A percentile compares a stretch with the other conserved stretches of the same genome.
Evolutionary conservation across 92 coral and sea anemone species (phyloP).

Genomic region (Zoanthus gigantus): DNA sequence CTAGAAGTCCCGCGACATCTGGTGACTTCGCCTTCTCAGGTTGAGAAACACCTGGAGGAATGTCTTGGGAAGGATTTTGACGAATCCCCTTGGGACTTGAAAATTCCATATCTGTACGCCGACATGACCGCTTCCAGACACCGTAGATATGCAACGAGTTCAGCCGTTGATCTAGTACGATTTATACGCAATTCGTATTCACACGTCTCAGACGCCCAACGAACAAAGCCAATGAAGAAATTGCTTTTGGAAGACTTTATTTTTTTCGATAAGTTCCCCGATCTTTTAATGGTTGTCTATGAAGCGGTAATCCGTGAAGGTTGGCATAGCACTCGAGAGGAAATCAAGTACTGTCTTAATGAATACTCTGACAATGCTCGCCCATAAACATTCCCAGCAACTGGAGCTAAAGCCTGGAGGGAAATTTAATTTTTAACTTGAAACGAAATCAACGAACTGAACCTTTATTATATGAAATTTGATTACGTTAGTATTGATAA

Average conservation of each 20-base stretch:
- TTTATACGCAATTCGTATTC: slow-evolving; percentile 57
- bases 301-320: slow-evolving; percentile 39
- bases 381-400: too few relatives aligned
- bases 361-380: too few relatives aligned
- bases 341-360: slow-evolving; percentile 17
- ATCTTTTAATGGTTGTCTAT: slow-evolving; percentile 60
- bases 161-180: slow-evolving; percentile 58
- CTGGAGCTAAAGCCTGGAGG: too few relatives aligned
- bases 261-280: slow-evolving; percentile 51
- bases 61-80: not conserved
- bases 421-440: too few relatives aligned
- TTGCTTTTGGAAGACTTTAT: slow-evolving; percentile 30
- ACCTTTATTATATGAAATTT: too few relatives aligned
- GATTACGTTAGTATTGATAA: too few relatives aligned
- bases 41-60: not conserved
- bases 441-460: too few relatives aligned
- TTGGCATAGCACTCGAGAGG: slow-evolving; percentile 44
- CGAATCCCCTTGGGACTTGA: not conserved
- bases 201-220: slow-evolving; percentile 31
- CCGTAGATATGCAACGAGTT: slow-evolving; percentile 44
- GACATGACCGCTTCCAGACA: not conserved
- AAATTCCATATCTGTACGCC: slow-evolving; percentile 22
- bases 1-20: slow-evolving; percentile 9
- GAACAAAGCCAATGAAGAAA: slow-evolving; percentile 6
- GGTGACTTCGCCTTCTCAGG: not conserved